Percentiles rank a stretch among this genome's conserved stretches.
These are phyloP conservation scores for Glossophaga mutica DNA, from an alignment of 2,797 vertebrate species.

Conservation along the genomic window DNA sequence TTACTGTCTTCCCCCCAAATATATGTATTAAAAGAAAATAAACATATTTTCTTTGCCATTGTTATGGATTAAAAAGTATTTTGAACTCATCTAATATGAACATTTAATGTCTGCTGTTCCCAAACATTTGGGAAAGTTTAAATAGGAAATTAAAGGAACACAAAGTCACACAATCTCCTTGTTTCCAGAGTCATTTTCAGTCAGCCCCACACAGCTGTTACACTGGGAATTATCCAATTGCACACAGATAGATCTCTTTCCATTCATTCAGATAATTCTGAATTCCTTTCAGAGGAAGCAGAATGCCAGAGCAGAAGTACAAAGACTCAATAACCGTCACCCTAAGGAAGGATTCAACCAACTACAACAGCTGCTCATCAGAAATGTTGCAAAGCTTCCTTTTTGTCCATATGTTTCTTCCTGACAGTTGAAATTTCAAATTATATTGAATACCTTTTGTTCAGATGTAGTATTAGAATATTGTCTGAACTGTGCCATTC, in stretches of 20 bases:
- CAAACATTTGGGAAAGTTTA: slow-evolving; percentile 49
- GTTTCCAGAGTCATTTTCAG: slow-evolving; percentile 70
- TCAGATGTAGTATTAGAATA: slow-evolving; percentile 1
- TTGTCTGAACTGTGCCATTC: slow-evolving; percentile 32
- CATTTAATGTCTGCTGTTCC: background rate
- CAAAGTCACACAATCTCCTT: slow-evolving; percentile 75
- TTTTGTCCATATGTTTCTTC: slow-evolving; percentile 77
- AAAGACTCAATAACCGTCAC: slow-evolving; percentile 72
- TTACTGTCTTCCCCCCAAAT: background rate
- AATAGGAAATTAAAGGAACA: slow-evolving; percentile 70
- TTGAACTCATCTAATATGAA: background rate
- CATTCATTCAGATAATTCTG: slow-evolving; percentile 83
- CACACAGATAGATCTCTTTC: slow-evolving; percentile 82
- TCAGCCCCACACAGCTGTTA: slow-evolving; percentile 82
- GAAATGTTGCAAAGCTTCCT: slow-evolving; percentile 78
- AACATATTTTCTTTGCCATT: background rate
- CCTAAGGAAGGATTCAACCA: slow-evolving; percentile 83
- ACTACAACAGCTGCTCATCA: slow-evolving; percentile 83
- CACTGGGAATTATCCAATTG: slow-evolving; percentile 81
- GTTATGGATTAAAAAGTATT: background rate
- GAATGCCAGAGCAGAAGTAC: slow-evolving; percentile 78
- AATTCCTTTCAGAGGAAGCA: slow-evolving; percentile 84
- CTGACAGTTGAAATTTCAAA: slow-evolving; percentile 56
- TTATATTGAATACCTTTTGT: slow-evolving; percentile 22
- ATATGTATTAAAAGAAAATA: background rate